Evolutionary conservation across 2,888 invertebrate genomes (phyloP), one percentile per base, ranked within the genome.

Genomic region (Keiferia lycopersicella): DNA sequence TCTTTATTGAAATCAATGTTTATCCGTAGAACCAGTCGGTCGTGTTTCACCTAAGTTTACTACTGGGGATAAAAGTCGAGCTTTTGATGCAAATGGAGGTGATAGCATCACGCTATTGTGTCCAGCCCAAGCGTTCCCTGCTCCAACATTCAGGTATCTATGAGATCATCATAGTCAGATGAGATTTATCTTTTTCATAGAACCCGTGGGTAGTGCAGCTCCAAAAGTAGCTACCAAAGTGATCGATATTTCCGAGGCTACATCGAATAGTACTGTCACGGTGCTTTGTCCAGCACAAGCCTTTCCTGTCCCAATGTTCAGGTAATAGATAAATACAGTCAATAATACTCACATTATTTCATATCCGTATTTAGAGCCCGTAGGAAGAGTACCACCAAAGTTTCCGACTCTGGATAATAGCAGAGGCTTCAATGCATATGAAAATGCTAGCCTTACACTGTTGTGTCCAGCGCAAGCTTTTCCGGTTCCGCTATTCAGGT

Each of bases 71-170:
- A 93, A 93, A 87, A 93, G 93, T 78, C 93, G 93, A 67, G 93
- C 93, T 74, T 93, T 96, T 78, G 94, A 95, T 67, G 86, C 90
- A 71, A 79, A 77, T 65, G 85, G 87, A 71, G 86, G 87, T 63
- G 91, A 87, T 72, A 93, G 91, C 76, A 82, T 91, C 71, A 91
- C 92, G 63, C 80, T 95, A 73, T 88, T 95, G 79, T 96, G 96
- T 81, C 95, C 95, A 72, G 95, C 96, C 66, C 96, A 96, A 92
- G 96, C 95, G 76, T 95, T 93, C 84, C 96, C 96, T 75, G 94
- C 94, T 80, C 94, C 94, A 73, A 82, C 91, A 76, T 93, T 91
- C 93, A 94, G 94, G 94, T 94, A 92, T 79, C 70, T 79, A 64
- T 68, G 60, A 59, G 58, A 66, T 61, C 69, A 65, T 73, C 59